Evolutionary conservation across 2,888 invertebrate species (phyloP).

Genomic region (Seladonia tumulorum): DNA sequence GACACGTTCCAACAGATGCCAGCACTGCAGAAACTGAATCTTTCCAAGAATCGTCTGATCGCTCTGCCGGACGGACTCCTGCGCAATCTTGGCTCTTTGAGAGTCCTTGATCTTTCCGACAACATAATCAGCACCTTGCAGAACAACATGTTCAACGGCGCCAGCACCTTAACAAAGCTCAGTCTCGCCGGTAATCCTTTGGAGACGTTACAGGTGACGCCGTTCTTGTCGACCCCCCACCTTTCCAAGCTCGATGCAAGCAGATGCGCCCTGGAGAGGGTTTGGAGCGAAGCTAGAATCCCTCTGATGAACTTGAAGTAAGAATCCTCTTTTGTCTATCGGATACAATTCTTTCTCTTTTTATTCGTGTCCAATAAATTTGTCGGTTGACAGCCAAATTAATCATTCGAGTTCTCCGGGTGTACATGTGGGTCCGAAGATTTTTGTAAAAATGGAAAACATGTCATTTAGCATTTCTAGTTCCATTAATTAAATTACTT

Average conservation of each 20-base stretch:
- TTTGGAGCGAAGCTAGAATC: constrained; percentile 86
- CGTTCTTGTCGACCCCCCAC: constrained; percentile 88
- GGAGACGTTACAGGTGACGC: constrained; percentile 87
- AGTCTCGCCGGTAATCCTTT: constrained; percentile 91
- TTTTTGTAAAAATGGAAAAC: too few relatives aligned
- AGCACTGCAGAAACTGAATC: constrained; percentile 88
- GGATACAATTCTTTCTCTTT: neutral
- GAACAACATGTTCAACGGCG: constrained; percentile 88
- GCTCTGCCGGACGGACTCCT: constrained; percentile 77
- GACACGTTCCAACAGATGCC: constrained; percentile 90
- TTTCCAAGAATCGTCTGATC: constrained; percentile 87
- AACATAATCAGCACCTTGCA: constrained; percentile 88
- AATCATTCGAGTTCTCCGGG: too few relatives aligned
- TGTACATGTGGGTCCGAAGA: too few relatives aligned
- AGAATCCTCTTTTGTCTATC: constrained; percentile 1
- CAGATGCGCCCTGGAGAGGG: constrained; percentile 88
- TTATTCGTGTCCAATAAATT: too few relatives aligned
- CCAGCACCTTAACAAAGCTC: constrained; percentile 88
- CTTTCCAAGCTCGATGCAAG: constrained; percentile 90
- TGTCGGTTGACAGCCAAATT: too few relatives aligned
- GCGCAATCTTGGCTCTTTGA: constrained; percentile 86
- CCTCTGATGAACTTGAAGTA: constrained; percentile 80
- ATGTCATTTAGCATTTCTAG: too few relatives aligned
- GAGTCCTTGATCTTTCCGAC: constrained; percentile 89
- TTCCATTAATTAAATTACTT: too few relatives aligned